Evolutionary conservation across 1,140 invertebrate genomes (phyloP), one percentile per base, ranked within the genome.

Genomic region (Danaus plexippus): DNA sequence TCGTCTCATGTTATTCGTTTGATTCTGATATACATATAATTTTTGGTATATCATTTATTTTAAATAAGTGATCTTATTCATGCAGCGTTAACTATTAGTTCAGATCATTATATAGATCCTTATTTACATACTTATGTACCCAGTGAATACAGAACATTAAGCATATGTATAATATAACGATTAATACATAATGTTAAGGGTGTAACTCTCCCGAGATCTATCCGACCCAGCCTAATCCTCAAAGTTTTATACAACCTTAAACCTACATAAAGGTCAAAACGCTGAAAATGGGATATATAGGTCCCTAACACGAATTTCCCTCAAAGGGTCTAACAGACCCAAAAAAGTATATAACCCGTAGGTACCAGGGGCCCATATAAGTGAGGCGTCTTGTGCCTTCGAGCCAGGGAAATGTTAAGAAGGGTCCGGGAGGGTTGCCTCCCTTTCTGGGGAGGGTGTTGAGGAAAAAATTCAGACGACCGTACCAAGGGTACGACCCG

Each of bases 311-410:
- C 71, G 61, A 69, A 67, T 64, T 62, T 32, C 63, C 72, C 76
- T 79, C 77, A 77, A 79, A 84, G 76, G 79, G 78, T 81, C 80
- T 75, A 67, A 68, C 72, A 73, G 76, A 71, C 78, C 80, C 77
- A 81, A 86, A 86, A 85, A 84, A 82, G 83, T 84, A 84, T 81
- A 85, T 82, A 84, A 79, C 72, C 75, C 77, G 64, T 68, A 80
- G 73, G 76, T 80, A 78, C 78, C 74, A 80, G 73, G 77, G 75
- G 62, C 64, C 67, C 82, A 84, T 85, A 85, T 82, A 83, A 75
- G 71, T 66, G 68, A 71, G 73, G 74, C 77, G 73, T 85, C 80
- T 86, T 85, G 80, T 80, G 76, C 77, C 75, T 80, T 66, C 65
- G 71, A 80, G 73, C 77, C 81, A 80, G 78, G 78, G 79, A 75